These are phyloP conservation scores for Apodemia hepburni DNA, from an alignment of 2,888 invertebrate species.

Conservation along the genomic window DNA sequence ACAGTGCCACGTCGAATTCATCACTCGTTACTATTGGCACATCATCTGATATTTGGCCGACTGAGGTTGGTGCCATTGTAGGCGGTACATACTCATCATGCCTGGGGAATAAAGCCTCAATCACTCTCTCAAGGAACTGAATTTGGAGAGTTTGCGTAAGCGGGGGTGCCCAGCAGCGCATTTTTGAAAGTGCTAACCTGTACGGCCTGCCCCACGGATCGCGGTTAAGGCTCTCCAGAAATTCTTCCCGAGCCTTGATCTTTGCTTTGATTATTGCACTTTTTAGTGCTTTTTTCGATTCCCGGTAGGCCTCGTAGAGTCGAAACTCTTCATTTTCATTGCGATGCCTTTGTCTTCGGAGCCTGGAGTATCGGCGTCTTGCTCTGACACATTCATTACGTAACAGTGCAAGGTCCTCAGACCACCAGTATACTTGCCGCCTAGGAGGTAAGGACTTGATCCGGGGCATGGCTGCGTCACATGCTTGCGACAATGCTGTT, in stretches of 20 bases:
- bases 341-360: neutral
- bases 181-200: conserved; percentile 9
- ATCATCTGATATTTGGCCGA: no score
- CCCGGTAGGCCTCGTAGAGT: neutral
- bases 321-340: neutral
- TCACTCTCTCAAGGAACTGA: neutral
- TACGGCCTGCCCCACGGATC: no score
- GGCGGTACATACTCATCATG: neutral
- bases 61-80: neutral
- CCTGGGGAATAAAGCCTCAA: neutral
- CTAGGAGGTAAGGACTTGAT: neutral
- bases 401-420: neutral
- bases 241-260: neutral
- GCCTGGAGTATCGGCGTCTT: neutral
- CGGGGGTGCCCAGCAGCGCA: conserved; percentile 19
- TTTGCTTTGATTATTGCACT: neutral
- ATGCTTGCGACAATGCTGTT: no score
- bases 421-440: conserved; percentile 1
- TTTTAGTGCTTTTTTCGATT: neutral
- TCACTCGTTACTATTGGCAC: no score
- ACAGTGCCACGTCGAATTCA: neutral
- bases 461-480: neutral
- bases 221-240: neutral
- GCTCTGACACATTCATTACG: neutral
- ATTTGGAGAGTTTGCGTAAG: conserved; percentile 16